Evolutionary conservation across 2,797 vertebrate genomes (phyloP), one percentile per base, ranked within the genome.

Genomic region (Syngnathus acus): DNA sequence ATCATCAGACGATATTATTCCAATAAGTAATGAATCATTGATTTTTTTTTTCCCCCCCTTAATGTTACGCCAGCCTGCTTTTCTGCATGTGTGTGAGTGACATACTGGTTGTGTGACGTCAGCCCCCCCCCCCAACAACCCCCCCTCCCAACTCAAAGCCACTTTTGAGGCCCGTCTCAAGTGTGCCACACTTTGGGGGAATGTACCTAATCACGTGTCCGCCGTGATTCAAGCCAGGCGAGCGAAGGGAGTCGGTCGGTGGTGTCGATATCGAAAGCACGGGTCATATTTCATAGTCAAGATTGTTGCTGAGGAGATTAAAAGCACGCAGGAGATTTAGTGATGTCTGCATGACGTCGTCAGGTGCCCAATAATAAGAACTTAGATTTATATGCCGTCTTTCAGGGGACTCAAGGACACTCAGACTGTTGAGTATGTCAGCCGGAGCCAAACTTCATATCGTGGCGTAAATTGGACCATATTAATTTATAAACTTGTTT

Each of bases 81-180:
- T n/a, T 23, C 17, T 40, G 64, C 9, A 19, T 78, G 82, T 80
- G 39, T 62, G 53, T 64, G 70, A 26, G 64, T 72, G 75, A 32
- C 26, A 32, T 32, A 32, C 26, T 64, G 70, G 77, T 80, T 68
- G 71, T 71, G 75, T 79, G 72, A 73, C 65, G 67, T 62, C 59
- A 5, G 1, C 59, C 5, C 7, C 16, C 9, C 16, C 17, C 58
- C 1, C 9, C 68, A 3, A 64, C 43, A 19, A 23, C 23, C 58
- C 70, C 38, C 1, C 43, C 43, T 13, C 13, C 45, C 21, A 2
- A 38, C 38, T n/a, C 58, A 54, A 83, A 90, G 89, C 86, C 88
- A 87, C 84, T 81, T 86, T 82, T 87, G 42, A 86, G 89, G 89
- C 90, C 54, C 81, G 65, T 1, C 9, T 66, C 16, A 64, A 51